Base-by-base conservation (phyloP, 2,888 invertebrate genomes). In the Tuberolachnus salignus region DNA sequence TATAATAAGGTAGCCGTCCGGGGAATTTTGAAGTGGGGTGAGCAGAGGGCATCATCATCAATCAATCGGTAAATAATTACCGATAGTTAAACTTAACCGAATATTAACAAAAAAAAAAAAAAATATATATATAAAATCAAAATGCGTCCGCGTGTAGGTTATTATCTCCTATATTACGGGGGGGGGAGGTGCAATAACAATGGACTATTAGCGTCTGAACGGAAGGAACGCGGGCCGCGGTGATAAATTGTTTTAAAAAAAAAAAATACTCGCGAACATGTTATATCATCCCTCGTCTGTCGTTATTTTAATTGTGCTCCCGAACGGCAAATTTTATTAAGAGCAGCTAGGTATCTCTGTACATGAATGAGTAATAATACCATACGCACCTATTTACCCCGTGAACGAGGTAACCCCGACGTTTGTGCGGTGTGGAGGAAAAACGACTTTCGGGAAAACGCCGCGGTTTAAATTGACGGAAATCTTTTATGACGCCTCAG, bases 161-260 rank as follows among this genome's bases (percentile, higher is more conserved):
- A n/a, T n/a, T 34, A 6, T 34, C 34, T 34, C 6, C 6, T 34
- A 34, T 34, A 34, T 34, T 34, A 34, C 34, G 34, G 34, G 34
- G 34, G 34, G 34, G 6, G 6, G 34, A 6, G 34, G 34, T 34
- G 34, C 34, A 55, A n/a, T n/a, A n/a, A 55, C 21, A 55, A 55
- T 55, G 3, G 21, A 3, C 19, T 55, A 55, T 55, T 55, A 55
- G 55, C 4, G 21, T 55, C 19, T 21, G 55, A 55, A 21, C 34
- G 34, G 34, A 34, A 3, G 34, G 34, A 34, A 34, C 34, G 34
- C 3, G 3, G 34, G 34, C 34, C 16, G 14, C 10, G 14, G 46
- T 59, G 71, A 49, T 49, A 59, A 71, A 71, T 59, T 26, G 71
- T 59, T 59, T 55, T 59, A n/a, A 70, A 71, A 71, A n/a, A n/a